Percentiles rank a stretch among this genome's conserved stretches.
Conservation (phyloP, 1,140 invertebrate genomes). For the Luehdorfia chinensis region DNA sequence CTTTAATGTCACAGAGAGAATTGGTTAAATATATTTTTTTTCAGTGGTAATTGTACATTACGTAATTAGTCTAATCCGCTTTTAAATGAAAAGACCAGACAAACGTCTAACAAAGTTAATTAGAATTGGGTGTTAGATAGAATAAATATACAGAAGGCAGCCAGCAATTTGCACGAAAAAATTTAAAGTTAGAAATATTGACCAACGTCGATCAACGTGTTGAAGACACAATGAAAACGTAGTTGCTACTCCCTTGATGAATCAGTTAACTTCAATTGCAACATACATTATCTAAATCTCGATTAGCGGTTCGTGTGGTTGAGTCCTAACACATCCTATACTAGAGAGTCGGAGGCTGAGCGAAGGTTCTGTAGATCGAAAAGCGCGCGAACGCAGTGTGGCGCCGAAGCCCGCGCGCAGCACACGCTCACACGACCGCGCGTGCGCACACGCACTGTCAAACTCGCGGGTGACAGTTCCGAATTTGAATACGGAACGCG, state of each 20-base stretch:
- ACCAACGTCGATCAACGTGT: not conserved
- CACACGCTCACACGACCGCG: conserved; percentile 61
- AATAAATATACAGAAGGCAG: no score
- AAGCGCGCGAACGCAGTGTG: conserved; percentile 74
- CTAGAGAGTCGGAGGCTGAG: conserved; percentile 46
- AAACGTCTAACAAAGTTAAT: no score
- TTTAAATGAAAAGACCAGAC: no score
- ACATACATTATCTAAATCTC: conserved; percentile 16
- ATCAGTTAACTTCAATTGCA: conserved; percentile 10
- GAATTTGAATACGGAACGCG: conserved; percentile 39
- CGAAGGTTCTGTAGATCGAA: conserved; percentile 63
- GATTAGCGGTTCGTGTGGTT: conserved; percentile 9
- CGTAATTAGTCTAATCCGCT: no score
- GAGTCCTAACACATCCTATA: conserved; percentile 53
- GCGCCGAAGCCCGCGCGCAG: conserved; percentile 63
- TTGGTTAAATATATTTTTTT: no score
- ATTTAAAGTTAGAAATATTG: no score
- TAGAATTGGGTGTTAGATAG: no score
- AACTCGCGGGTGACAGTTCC: conserved; percentile 45
- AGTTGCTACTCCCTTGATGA: not conserved
- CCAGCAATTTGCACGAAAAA: no score
- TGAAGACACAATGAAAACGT: conserved; percentile 6
- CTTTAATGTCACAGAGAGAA: no score
- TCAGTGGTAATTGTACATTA: no score
- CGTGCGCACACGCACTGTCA: conserved; percentile 49